Percentiles rank a stretch among this genome's conserved stretches.
phyloP scores from a whole-genome alignment of 2,888 invertebrate genomes.

The Pyrgus malvae region DNA sequence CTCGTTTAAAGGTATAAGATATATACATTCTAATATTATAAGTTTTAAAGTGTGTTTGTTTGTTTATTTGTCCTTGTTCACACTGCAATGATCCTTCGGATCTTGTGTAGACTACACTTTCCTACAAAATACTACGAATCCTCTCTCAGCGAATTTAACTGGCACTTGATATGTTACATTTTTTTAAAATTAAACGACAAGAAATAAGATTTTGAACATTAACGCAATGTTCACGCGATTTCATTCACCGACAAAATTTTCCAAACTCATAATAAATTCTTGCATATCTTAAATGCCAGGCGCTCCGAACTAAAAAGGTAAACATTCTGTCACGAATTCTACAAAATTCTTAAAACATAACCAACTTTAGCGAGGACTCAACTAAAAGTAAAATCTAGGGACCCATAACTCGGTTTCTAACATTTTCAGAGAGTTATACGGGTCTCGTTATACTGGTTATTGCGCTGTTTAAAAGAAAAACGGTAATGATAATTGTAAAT shows the following conservation, averaged over 20 bases:
- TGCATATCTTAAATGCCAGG: neutral
- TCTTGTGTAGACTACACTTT: too few species aligned
- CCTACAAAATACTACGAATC: too few species aligned
- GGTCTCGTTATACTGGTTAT: neutral
- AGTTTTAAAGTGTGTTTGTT: too few species aligned
- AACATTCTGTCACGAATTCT: neutral
- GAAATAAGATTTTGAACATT: too few species aligned
- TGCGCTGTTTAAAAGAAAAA: conserved; percentile 6
- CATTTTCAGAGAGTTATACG: neutral
- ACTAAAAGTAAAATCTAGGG: neutral
- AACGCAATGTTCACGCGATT: too few species aligned
- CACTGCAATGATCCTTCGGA: too few species aligned
- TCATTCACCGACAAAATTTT: neutral
- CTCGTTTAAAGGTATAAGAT: too few species aligned
- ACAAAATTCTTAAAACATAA: neutral
- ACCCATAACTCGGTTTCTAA: neutral
- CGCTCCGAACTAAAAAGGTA: neutral
- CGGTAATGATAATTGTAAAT: conserved; percentile 14
- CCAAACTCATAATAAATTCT: neutral
- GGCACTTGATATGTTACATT: too few species aligned
- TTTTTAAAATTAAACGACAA: too few species aligned
- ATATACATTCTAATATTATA: too few species aligned
- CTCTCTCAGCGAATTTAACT: too few species aligned
- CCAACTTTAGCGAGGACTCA: neutral
- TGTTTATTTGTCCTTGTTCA: too few species aligned